Evolutionary conservation across 2,113 vertebrate genomes (phyloP).

Genomic region (Ptychochromis oligacanthus): DNA sequence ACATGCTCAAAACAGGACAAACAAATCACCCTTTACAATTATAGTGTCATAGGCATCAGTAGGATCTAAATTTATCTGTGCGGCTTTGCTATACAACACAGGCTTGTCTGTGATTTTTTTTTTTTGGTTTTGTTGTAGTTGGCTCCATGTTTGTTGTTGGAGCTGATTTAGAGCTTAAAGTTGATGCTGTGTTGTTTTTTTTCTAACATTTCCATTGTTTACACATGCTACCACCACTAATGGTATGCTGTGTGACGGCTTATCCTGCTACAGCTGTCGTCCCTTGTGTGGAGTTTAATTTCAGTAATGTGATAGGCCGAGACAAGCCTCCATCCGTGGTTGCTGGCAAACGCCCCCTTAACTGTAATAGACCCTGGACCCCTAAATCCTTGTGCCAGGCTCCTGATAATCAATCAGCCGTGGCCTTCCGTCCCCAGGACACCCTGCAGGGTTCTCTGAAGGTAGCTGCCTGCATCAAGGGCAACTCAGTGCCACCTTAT

Average conservation of each 20-base stretch:
- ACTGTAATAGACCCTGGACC: slow-evolving; percentile 48
- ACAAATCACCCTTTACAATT: slow-evolving; percentile 8
- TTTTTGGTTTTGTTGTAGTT: background rate
- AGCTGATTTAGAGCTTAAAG: slow-evolving; percentile 30
- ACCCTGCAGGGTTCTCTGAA: slow-evolving; percentile 65
- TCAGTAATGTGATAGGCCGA: slow-evolving; percentile 77
- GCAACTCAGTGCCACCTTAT: slow-evolving; percentile 59
- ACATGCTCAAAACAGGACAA: slow-evolving; percentile 33
- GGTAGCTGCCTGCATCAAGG: slow-evolving; percentile 63
- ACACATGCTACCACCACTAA: slow-evolving; percentile 52
- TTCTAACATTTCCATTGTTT: slow-evolving; percentile 52
- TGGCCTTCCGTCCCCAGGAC: slow-evolving; percentile 12
- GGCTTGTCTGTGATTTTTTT: background rate
- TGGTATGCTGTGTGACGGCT: slow-evolving; percentile 42
- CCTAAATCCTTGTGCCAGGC: slow-evolving; percentile 53
- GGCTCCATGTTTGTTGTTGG: slow-evolving; percentile 32
- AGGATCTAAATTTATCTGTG: slow-evolving; percentile 15
- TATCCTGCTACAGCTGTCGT: slow-evolving; percentile 82
- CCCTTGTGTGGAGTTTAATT: slow-evolving; percentile 71
- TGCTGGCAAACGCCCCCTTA: slow-evolving; percentile 51
- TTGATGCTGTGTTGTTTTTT: slow-evolving; percentile 21
- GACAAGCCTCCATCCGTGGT: slow-evolving; percentile 44
- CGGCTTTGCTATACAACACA: slow-evolving; percentile 12
- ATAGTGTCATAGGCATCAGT: slow-evolving; percentile 10
- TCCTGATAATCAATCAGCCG: slow-evolving; percentile 67